Percentiles rank a stretch among this genome's conserved stretches.
Conservation (phyloP, 2,797 vertebrate species). For the Macropodus opercularis region DNA sequence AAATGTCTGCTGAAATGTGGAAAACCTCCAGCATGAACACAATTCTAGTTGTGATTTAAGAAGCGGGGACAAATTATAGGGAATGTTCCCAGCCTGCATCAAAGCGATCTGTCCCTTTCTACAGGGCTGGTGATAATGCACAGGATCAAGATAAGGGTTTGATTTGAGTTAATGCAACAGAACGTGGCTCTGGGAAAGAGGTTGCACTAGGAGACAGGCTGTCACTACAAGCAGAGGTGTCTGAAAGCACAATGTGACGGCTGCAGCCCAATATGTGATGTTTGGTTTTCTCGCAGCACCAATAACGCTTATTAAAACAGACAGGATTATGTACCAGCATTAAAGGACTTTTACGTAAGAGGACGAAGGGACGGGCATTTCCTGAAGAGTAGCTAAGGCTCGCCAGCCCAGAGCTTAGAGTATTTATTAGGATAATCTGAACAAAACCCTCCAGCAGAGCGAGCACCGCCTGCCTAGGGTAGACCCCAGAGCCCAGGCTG, state of each 20-base stretch:
- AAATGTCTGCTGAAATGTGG: too few relatives aligned
- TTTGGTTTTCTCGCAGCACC: constrained; percentile 14
- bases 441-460: constrained; percentile 42
- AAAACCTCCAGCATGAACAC: not conserved
- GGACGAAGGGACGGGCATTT: constrained; percentile 45
- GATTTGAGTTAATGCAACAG: not conserved
- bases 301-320: constrained; percentile 31
- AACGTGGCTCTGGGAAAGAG: constrained; percentile 11
- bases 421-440: constrained; percentile 64
- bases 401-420: constrained; percentile 27
- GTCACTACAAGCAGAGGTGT: constrained; percentile 5
- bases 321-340: constrained; percentile 37
- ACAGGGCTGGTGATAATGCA: not conserved
- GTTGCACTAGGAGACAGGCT: constrained; percentile 16
- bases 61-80: too few relatives aligned
- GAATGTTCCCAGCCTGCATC: not conserved
- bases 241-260: constrained; percentile 12
- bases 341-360: constrained; percentile 57
- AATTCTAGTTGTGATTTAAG: not conserved
- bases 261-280: not conserved
- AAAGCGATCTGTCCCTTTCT: constrained; percentile 16
- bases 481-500: constrained; percentile 7
- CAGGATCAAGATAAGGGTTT: constrained; percentile 8
- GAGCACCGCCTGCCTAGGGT: constrained; percentile 15
- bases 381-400: constrained; percentile 28